Evolutionary conservation across 2,888 invertebrate species (phyloP).

Genomic region (Tridacna gigas): DNA sequence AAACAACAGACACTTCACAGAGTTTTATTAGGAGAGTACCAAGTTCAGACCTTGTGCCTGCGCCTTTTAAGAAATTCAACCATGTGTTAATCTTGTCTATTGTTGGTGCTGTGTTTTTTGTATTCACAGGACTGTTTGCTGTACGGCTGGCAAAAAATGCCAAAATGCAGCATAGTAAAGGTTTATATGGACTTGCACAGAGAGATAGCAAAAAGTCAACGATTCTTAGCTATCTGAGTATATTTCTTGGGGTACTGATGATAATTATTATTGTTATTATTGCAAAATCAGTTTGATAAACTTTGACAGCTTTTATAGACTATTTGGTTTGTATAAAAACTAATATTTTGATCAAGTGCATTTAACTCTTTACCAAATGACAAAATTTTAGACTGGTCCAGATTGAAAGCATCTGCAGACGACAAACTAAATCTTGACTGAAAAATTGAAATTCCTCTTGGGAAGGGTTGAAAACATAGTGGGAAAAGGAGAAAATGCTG

Average conservation of each 20-base stretch:
- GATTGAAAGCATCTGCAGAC: no score
- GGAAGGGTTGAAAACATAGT: background rate
- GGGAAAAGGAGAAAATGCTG: background rate
- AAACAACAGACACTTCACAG: slow-evolving; percentile 78
- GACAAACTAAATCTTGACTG: no score
- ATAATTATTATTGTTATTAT: slow-evolving; percentile 51
- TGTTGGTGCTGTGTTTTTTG: slow-evolving; percentile 73
- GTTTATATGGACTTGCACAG: slow-evolving; percentile 80
- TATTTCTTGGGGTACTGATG: slow-evolving; percentile 65
- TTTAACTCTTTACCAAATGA: no score
- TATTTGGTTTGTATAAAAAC: no score
- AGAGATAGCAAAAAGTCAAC: slow-evolving; percentile 74
- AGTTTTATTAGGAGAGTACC: slow-evolving; percentile 77
- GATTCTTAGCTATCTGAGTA: slow-evolving; percentile 74
- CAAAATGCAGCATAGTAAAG: slow-evolving; percentile 77
- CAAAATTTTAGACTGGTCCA: no score
- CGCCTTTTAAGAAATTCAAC: slow-evolving; percentile 77
- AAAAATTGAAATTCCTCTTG: no score
- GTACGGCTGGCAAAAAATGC: slow-evolving; percentile 75
- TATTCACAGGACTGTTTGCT: slow-evolving; percentile 75
- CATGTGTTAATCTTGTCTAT: slow-evolving; percentile 77
- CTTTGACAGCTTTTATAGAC: no score
- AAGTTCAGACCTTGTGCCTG: slow-evolving; percentile 77
- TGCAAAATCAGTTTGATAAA: slow-evolving; percentile 8
- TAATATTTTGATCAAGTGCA: no score